phyloP scores from a whole-genome alignment of 2,888 invertebrate species.

The Orthosia gothica region DNA sequence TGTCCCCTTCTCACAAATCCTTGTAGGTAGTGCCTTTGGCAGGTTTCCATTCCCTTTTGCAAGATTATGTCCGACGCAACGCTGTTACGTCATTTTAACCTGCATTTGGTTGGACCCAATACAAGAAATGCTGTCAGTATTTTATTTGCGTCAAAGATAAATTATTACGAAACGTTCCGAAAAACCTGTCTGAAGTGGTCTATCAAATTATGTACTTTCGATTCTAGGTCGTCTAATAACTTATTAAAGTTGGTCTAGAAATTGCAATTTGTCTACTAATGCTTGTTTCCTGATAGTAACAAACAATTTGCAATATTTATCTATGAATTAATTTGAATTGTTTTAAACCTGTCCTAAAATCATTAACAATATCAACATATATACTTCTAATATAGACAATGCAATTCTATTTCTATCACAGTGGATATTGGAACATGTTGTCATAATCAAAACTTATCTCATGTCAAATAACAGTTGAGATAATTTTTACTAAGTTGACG shows the following conservation, averaged over 20 bases:
- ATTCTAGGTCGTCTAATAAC: neutral
- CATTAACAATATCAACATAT: too few relatives aligned
- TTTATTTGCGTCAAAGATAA: slow-evolving; percentile 20
- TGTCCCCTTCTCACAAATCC: slow-evolving; percentile 15
- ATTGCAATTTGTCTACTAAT: neutral
- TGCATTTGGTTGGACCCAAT: slow-evolving; percentile 20
- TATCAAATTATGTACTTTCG: neutral
- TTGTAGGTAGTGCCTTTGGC: slow-evolving; percentile 8
- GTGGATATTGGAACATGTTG: too few relatives aligned
- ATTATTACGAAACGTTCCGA: slow-evolving; percentile 32
- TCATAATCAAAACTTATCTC: too few relatives aligned
- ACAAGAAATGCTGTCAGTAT: slow-evolving; percentile 27
- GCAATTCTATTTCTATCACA: too few relatives aligned
- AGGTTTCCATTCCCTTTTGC: slow-evolving; percentile 38
- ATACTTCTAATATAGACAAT: too few relatives aligned
- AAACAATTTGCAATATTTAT: neutral
- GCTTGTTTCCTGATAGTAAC: neutral
- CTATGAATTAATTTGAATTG: neutral
- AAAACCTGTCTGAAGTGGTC: slow-evolving; percentile 20
- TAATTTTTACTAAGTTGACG: too few relatives aligned
- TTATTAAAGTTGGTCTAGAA: slow-evolving; percentile 3
- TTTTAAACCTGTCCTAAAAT: too few relatives aligned
- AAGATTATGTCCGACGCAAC: slow-evolving; percentile 1
- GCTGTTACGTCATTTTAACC: slow-evolving; percentile 25
- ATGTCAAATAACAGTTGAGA: too few relatives aligned